Evolutionary conservation across 2,888 invertebrate genomes (phyloP), one percentile per base, ranked within the genome.

Genomic region (Oscheius sp.): DNA sequence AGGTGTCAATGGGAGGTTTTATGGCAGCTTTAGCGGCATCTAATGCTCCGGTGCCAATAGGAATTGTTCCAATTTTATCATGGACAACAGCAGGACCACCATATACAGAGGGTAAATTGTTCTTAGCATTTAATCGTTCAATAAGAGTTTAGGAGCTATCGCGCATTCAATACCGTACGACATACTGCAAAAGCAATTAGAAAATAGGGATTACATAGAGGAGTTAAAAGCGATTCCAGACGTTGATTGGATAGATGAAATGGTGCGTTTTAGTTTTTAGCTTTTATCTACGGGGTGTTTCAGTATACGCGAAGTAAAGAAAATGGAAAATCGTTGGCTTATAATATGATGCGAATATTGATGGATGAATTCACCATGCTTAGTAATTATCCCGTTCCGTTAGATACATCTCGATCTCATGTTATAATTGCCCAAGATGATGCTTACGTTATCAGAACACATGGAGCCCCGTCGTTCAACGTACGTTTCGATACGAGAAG

Each of bases 341-440:
- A 75, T 58, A 81, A 78, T 66, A 77, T 98, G 88, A 97, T 98
- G 97, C 91, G 94, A 63, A 96, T 96, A 0, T 93, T 98, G 82
- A 98, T 99, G 98, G 98, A 99, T 88, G 96, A 98, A 89, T 98
- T 96, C 89, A 99, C 98, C 0, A 96, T 97, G 90, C 91, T 99
- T 52, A 94, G 93, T 80, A 96, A 97, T 90, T 99, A 96, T 88
- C 93, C 95, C 1, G 91, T 93, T 18, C 92, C 92, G 0, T 93
- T 93, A 64, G 97, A 98, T 88, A 94, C 96, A 0, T 93, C 93
- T 12, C 91, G 97, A 66, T 94, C 95, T 75, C 95, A 95, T 78
- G 94, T 95, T 21, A 93, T 98, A 9, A 74, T 85, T 9, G 87
- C 85, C 5, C 86, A 86, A 63, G 73, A 82, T 56, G 86, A 86